These are phyloP conservation scores for Spialia ferax DNA, from an alignment of 2,888 invertebrate genomes.

Conservation along the genomic window DNA sequence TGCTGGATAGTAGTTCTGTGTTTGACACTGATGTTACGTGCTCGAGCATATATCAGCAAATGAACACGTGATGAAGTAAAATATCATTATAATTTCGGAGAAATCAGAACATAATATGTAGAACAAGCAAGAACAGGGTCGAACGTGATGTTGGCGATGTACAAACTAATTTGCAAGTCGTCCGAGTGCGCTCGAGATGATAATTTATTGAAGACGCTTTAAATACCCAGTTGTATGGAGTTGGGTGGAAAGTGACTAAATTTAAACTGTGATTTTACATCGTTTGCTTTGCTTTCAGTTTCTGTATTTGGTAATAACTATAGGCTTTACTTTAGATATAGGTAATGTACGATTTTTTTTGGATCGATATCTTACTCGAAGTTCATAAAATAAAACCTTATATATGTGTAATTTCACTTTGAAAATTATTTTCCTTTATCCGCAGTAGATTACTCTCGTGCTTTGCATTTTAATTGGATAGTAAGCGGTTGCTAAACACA, in stretches of 20 bases:
- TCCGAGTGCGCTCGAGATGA: slow-evolving; percentile 9
- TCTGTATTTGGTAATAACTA: too few relatives aligned
- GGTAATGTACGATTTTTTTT: too few relatives aligned
- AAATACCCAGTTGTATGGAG: background rate
- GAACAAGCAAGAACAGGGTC: background rate
- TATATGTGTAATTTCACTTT: too few relatives aligned
- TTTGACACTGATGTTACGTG: background rate
- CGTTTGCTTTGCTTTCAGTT: background rate
- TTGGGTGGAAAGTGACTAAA: background rate
- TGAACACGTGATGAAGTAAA: background rate
- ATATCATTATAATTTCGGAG: background rate
- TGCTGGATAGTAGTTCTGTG: background rate
- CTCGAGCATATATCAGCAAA: background rate
- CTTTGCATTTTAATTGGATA: background rate
- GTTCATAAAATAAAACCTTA: too few relatives aligned
- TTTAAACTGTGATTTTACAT: background rate
- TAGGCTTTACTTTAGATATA: too few relatives aligned
- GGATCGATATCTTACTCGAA: too few relatives aligned
- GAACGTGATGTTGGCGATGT: slow-evolving; percentile 5
- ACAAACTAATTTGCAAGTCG: slow-evolving; percentile 15
- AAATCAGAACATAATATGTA: slow-evolving; percentile 1
- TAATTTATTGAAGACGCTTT: slow-evolving; percentile 1
- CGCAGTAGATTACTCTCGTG: background rate
- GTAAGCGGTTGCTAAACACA: too few relatives aligned
- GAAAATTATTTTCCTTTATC: too few relatives aligned